Evolutionary conservation across 2,888 invertebrate genomes (phyloP), one percentile per base, ranked within the genome.

Genomic region (Gasteruption jaculator): DNA sequence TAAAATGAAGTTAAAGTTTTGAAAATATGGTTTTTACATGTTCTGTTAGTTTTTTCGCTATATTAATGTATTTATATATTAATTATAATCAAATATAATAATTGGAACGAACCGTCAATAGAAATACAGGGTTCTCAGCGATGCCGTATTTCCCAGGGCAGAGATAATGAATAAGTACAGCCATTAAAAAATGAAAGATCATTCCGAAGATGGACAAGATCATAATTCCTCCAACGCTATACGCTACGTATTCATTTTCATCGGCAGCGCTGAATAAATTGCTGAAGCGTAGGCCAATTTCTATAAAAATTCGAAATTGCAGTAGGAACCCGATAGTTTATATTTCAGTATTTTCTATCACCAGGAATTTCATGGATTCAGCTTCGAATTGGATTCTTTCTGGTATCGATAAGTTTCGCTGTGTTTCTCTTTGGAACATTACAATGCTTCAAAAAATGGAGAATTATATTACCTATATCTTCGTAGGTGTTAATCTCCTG

Each of bases 61-160:
- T n/a, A n/a, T n/a, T n/a, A n/a, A n/a, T n/a, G n/a, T n/a, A n/a
- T n/a, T n/a, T n/a, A n/a, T n/a, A n/a, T n/a, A n/a, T n/a, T n/a
- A n/a, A n/a, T n/a, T n/a, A n/a, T n/a, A n/a, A n/a, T n/a, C n/a
- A n/a, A n/a, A n/a, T n/a, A n/a, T n/a, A n/a, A n/a, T n/a, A n/a
- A n/a, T n/a, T n/a, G n/a, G n/a, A n/a, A n/a, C n/a, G 26, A 18
- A 58, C 58, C 52, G 57, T 45, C 7, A 59, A 35, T 26, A 53
- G 59, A 60, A 90, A 93, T 62, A 91, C 83, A 83, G 87, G 91
- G 19, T 82, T 83, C 45, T 80, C 79, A 0, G 88, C 83, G 0
- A 91, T 81, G 3, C 91, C 91, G 65, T 77, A 89, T 4, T 86
- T 83, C 3, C 91, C 91, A 0, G 93, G 92, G 48, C 82, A 76